Conservation (phyloP, 2,113 vertebrate species). For the Athene noctua region DNA sequence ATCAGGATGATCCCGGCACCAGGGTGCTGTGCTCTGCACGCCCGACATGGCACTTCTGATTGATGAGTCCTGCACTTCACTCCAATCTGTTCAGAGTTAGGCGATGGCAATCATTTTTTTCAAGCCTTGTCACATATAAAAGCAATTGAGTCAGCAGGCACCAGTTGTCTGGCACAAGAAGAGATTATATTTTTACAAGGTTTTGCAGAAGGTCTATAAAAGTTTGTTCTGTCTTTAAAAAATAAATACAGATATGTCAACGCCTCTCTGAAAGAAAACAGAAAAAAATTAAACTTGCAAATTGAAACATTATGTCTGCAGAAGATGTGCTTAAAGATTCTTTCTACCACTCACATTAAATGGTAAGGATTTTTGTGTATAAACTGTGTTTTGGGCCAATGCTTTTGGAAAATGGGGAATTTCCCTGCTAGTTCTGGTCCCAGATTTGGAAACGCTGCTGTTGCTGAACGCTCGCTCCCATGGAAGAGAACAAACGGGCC, state of each 20-base stretch:
- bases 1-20: background rate
- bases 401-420: background rate
- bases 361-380: background rate
- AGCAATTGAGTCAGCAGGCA: constrained; percentile 77
- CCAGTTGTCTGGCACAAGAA: constrained; percentile 70
- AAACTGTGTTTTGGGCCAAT: background rate
- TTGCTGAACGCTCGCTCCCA: too few species aligned
- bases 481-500: background rate
- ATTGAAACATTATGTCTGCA: constrained; percentile 25
- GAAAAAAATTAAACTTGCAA: constrained; percentile 45
- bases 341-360: background rate
- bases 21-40: background rate
- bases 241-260: constrained; percentile 37
- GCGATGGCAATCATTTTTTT: constrained; percentile 67
- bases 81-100: constrained; percentile 67
- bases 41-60: constrained; percentile 57
- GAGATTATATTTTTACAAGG: constrained; percentile 67
- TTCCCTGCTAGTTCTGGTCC: background rate
- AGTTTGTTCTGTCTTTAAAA: constrained; percentile 64
- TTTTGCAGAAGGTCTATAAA: constrained; percentile 73
- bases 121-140: constrained; percentile 73
- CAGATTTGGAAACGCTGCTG: background rate
- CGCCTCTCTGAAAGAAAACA: background rate
- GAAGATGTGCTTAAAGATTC: background rate
- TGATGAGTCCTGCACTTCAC: constrained; percentile 64